phyloP scores from a whole-genome alignment of 2,797 vertebrate species.

The Danio choprae region DNA sequence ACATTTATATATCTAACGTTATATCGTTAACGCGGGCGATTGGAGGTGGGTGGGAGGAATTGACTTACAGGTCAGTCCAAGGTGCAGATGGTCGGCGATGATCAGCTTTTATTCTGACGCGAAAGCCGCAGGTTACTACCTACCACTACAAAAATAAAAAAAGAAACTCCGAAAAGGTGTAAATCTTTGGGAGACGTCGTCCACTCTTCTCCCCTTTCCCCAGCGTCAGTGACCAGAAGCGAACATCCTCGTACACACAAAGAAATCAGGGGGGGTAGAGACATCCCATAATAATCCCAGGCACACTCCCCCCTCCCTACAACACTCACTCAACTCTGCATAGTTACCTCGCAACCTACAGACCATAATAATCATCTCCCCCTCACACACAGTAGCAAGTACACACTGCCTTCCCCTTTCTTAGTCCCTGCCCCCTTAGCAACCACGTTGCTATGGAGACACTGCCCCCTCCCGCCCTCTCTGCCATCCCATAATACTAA shows the following conservation, averaged over 20 bases:
- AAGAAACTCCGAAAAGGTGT: conserved; percentile 10
- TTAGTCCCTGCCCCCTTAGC: conserved; percentile 82
- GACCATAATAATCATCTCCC: conserved; percentile 86
- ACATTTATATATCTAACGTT: not conserved
- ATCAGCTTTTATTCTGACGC: conserved; percentile 29
- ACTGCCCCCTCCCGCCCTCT: conserved; percentile 67
- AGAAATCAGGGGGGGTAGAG: conserved; percentile 80
- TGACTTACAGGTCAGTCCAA: conserved; percentile 60
- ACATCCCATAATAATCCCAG: conserved; percentile 85
- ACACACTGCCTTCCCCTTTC: conserved; percentile 75
- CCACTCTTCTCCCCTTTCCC: conserved; percentile 73
- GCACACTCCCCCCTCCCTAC: conserved; percentile 69
- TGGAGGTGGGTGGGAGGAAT: conserved; percentile 29
- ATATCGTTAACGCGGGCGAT: not conserved
- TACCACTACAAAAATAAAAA: conserved; percentile 24
- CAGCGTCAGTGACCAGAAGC: conserved; percentile 77
- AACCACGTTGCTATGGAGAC: conserved; percentile 83
- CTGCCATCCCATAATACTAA: conserved; percentile 84
- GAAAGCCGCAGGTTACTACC: conserved; percentile 10
- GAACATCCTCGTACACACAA: conserved; percentile 86
- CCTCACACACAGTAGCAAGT: conserved; percentile 66
- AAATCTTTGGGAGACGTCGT: conserved; percentile 67
- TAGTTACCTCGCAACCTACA: conserved; percentile 91
- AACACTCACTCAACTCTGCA: conserved; percentile 84
- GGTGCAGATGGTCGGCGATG: conserved; percentile 41